These are phyloP conservation scores for Polia nebulosa DNA, from an alignment of 2,888 invertebrate genomes.

Conservation along the genomic window DNA sequence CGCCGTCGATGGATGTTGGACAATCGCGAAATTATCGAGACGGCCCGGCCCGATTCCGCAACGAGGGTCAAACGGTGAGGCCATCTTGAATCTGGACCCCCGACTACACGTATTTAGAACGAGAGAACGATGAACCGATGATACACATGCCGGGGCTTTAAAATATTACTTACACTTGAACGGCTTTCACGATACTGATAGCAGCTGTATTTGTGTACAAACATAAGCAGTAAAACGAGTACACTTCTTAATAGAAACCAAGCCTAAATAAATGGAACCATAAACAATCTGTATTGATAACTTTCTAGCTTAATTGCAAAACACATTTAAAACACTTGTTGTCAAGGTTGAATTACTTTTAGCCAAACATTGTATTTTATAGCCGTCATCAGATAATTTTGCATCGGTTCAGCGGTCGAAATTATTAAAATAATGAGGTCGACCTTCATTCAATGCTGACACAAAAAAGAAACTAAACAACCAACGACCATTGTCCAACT, in stretches of 20 bases:
- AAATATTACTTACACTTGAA: constrained; percentile 53
- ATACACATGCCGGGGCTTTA: constrained; percentile 50
- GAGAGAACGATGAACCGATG: constrained; percentile 75
- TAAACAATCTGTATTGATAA: constrained; percentile 18
- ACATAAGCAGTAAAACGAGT: constrained; percentile 8
- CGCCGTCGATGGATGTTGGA: constrained; percentile 86
- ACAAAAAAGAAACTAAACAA: constrained; percentile 68
- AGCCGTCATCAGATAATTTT: constrained; percentile 64
- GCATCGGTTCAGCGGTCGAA: constrained; percentile 71
- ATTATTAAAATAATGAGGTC: constrained; percentile 82
- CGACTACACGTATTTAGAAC: constrained; percentile 78
- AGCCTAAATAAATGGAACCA: neutral
- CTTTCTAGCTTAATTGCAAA: constrained; percentile 50
- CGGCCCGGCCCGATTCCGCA: constrained; percentile 80
- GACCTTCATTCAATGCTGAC: constrained; percentile 77
- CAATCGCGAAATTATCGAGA: constrained; percentile 82
- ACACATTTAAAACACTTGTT: constrained; percentile 43
- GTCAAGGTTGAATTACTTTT: constrained; percentile 60
- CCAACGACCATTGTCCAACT: constrained; percentile 73
- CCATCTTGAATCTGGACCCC: constrained; percentile 84
- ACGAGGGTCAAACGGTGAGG: constrained; percentile 87
- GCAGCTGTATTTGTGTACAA: constrained; percentile 37
- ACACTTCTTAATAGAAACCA: constrained; percentile 7
- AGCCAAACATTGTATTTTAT: constrained; percentile 55
- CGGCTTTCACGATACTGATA: constrained; percentile 42